Base-by-base conservation (phyloP, 35 echinoderm and acorn worm genomes). In the Antedon bifida region DNA sequence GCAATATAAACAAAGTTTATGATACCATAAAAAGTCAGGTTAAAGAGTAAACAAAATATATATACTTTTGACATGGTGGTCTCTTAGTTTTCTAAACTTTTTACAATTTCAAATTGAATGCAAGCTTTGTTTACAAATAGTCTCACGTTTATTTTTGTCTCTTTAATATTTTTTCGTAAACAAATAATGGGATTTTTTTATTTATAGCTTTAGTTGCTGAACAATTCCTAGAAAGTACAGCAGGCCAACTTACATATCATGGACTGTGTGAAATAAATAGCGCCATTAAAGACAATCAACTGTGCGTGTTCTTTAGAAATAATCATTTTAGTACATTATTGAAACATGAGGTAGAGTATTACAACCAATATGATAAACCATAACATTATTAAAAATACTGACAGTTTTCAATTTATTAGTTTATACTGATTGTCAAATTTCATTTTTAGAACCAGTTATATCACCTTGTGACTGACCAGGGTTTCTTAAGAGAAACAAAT, bases 231-330 rank as follows among this genome's bases (percentile, higher is more conserved):
- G 83, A 91, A 74, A 86, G 74, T 42, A 89, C 87, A 36, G 93
- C 93, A 31, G 87, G 89, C 19, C 93, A 96, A 76, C 86, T 96
- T 8, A 96, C 93, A 17, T 96, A 91, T 77, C 87, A 96, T 42
- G 93, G 93, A 23, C 84, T 96, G 0, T 96, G 93, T 91, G 93
- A 96, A 77, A 89, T 96, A 28, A 96, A 96, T 78, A 34, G 83
- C 0, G 78, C 86, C 3, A 91, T 91, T 0, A 75, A 88, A 38
- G 90, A 96, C 29, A 81, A 91, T 0, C 83, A 91, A 36, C 86
- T 91, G 0, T 96, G 93, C 84, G 93, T 96, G n/a, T 90, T 96
- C 73, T 96, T 96, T 77, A 88, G 93, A 75, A 96, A 96, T 87
- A 96, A 96, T 46, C 93, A 96, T 74, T 96, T 96, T 76, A 96